Evolutionary conservation across 1,140 invertebrate species (phyloP).

Genomic region (Polyergus mexicanus): DNA sequence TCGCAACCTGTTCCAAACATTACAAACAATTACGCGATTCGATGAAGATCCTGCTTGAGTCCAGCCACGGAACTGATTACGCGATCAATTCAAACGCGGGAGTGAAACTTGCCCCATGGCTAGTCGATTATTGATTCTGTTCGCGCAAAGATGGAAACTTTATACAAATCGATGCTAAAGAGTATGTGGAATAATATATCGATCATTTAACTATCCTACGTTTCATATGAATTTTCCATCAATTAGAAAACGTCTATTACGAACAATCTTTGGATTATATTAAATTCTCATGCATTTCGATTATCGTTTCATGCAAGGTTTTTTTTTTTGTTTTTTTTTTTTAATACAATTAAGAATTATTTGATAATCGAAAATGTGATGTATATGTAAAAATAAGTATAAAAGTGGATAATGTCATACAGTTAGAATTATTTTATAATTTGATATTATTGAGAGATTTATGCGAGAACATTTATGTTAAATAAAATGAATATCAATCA

Average conservation of each 20-base stretch:
- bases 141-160: slow-evolving; percentile 17
- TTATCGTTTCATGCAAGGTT: background rate
- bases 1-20: background rate
- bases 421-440: background rate
- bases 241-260: background rate
- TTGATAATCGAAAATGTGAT: background rate
- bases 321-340: background rate
- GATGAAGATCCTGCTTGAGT: background rate
- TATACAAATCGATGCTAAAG: background rate
- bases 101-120: background rate
- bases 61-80: slow-evolving; percentile 9
- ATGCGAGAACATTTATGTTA: background rate
- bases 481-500: too few relatives aligned
- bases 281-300: background rate
- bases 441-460: background rate
- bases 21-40: slow-evolving; percentile 43
- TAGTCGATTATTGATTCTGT: slow-evolving; percentile 8
- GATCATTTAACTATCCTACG: background rate
- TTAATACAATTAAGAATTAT: slow-evolving; percentile 21
- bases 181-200: background rate
- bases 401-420: background rate
- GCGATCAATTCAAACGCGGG: background rate
- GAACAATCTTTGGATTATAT: background rate
- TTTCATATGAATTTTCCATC: background rate
- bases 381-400: background rate